Evolutionary conservation across 1,140 invertebrate genomes (phyloP), one percentile per base, ranked within the genome.

Genomic region (Aethina tumida): DNA sequence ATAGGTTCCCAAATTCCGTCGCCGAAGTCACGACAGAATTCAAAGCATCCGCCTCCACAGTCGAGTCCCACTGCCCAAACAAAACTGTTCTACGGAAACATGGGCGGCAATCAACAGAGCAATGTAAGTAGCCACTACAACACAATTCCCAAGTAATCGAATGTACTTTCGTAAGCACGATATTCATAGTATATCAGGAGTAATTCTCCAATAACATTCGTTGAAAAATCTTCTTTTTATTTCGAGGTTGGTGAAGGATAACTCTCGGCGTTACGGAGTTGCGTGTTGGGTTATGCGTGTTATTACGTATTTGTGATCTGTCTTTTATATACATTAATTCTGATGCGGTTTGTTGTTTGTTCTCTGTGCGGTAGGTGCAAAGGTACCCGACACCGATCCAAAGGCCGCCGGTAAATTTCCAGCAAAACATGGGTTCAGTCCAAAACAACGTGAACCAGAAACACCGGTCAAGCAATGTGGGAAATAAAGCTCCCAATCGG

Each of bases 301-400:
- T 20, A n/a, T 36, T 42, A 14, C n/a, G 4, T 34, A n/a, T 9
- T 45, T 41, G 8, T 18, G 4, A 32, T 14, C 28, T 28, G 18
- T 41, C 12, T 27, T 16, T 32, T 26, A 9, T 3, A 13, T 24
- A 12, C 36, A 31, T 41, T 34, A 17, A 20, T 35, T 49, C 45
- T 35, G n/a, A n/a, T n/a, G n/a, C n/a, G n/a, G n/a, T n/a, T n/a
- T n/a, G n/a, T n/a, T n/a, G n/a, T n/a, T n/a, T n/a, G n/a, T n/a
- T n/a, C n/a, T n/a, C n/a, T n/a, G n/a, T n/a, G n/a, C n/a, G n/a
- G n/a, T 28, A 56, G 54, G 42, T 49, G 21, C 55, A 57, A 26
- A 46, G 58, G 29, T 60, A 60, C 35, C 56, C 55, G 9, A 42
- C 57, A 18, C 58, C 58, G 12, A 60, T 60, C 30, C 58, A 60